Base-by-base conservation (phyloP, 2,797 vertebrate species). In the Pseudochaenichthys georgianus region DNA sequence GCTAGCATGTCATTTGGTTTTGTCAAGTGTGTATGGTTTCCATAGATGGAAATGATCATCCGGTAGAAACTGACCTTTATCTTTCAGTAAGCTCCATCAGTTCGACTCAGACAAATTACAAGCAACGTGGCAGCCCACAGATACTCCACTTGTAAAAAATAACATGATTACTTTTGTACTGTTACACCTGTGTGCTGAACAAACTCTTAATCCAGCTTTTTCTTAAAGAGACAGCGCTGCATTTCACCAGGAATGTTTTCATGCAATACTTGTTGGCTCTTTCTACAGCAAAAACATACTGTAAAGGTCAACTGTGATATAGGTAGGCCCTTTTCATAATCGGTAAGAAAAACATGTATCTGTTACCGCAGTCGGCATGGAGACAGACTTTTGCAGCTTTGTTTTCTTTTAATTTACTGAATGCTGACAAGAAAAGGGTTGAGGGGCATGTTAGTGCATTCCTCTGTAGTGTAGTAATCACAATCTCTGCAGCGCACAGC, bases 41-140 rank as follows among this genome's bases (percentile, higher is more conserved):
- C 54, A 84, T 73, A 63, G 85, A 88, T 89, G 88, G 68, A 59
- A 89, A 89, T 81, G 77, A 85, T 84, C 67, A 43, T 43, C 68
- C n/a, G 54, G 74, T 52, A 57, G 45, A 86, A 75, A 75, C 53
- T 82, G 74, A 88, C 78, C 83, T 90, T 87, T 76, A 42, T 55
- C 65, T 51, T 71, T 23, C 34, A 4, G 1, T 60, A 62, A n/a
- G 41, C 63, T 76, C 67, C 64, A 73, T 86, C 65, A 65, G 51
- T 68, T 72, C 64, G 11, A 78, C 60, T 3, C 12, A 81, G 59
- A 80, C 77, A 52, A 51, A 80, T 53, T 55, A 34, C 42, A 28
- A 7, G 11, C 42, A 57, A 21, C 13, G 58, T 70, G 53, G 34
- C 54, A 62, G 62, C 42, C 38, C 50, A 45, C 41, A 43, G 61